A percentile compares a stretch with the other conserved stretches of the same genome.
Evolutionary conservation across 64 coral and sea anemone genomes (phyloP).

Genomic region (Stichodactyla mertensii): DNA sequence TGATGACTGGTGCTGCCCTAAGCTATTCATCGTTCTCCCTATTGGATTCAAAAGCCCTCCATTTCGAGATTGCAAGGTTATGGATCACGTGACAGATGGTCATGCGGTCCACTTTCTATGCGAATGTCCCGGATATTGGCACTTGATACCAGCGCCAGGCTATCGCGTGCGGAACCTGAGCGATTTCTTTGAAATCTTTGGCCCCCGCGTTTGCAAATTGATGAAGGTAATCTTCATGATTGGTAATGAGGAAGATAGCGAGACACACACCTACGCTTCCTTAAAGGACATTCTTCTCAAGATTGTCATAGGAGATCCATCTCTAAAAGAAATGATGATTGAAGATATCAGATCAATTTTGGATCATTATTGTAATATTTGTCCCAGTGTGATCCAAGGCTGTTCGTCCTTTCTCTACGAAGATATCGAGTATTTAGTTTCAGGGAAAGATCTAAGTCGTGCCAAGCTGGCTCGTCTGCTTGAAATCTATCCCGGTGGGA

Average conservation of each 20-base stretch:
- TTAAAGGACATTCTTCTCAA: conserved; percentile 35
- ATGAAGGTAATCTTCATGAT: conserved; percentile 61
- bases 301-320: conserved; percentile 35
- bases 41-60: conserved; percentile 60
- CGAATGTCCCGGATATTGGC: conserved; percentile 87
- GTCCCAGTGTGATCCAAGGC: conserved; percentile 46
- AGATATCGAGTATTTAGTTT: conserved; percentile 74
- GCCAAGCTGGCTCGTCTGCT: conserved; percentile 53
- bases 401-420: conserved; percentile 62
- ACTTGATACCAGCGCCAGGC: conserved; percentile 63
- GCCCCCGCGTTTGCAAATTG: conserved; percentile 67
- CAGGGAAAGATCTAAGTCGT: conserved; percentile 52
- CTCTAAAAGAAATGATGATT: conserved; percentile 33
- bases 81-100: conserved; percentile 62
- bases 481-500: conserved; percentile 47
- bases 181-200: conserved; percentile 51
- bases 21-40: conserved; percentile 65
- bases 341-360: conserved; percentile 63
- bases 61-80: conserved; percentile 54
- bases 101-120: conserved; percentile 81
- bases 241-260: conserved; percentile 14
- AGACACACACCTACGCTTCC: neutral
- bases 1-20: conserved; percentile 63
- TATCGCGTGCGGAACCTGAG: conserved; percentile 57
- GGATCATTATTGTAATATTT: conserved; percentile 69